phyloP scores from a whole-genome alignment of 2,113 vertebrate species.

The Ovibos moschatus region DNA sequence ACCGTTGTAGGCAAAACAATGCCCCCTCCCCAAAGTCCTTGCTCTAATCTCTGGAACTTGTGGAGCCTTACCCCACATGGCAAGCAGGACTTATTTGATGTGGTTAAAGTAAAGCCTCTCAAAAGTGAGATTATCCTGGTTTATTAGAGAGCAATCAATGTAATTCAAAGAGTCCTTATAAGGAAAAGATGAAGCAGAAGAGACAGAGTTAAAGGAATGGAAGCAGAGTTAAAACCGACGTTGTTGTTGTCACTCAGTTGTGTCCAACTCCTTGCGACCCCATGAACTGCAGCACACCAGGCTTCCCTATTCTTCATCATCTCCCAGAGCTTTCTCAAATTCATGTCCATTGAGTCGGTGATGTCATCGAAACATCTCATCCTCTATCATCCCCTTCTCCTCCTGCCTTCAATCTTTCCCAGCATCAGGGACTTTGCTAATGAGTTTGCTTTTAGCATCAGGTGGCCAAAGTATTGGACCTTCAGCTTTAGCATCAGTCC shows the following conservation, averaged over 20 bases:
- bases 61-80: accelerated
- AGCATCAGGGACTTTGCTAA: neutral
- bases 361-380: neutral
- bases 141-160: neutral
- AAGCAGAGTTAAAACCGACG: neutral
- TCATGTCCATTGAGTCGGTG: neutral
- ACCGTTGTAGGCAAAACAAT: neutral
- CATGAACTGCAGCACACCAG: neutral
- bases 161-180: neutral
- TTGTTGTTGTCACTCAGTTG: neutral
- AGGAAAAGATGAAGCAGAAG: neutral
- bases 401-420: neutral
- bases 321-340: neutral
- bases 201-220: neutral
- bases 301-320: neutral
- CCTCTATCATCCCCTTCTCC: neutral
- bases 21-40: too few species aligned
- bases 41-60: neutral
- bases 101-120: neutral
- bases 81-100: neutral
- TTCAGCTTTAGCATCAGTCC: neutral
- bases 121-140: neutral
- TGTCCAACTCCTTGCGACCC: accelerated
- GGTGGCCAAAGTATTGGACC: neutral
- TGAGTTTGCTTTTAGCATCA: neutral